Evolutionary conservation across 2,797 vertebrate species (phyloP).

Genomic region (Neosilurus hyrtlii): DNA sequence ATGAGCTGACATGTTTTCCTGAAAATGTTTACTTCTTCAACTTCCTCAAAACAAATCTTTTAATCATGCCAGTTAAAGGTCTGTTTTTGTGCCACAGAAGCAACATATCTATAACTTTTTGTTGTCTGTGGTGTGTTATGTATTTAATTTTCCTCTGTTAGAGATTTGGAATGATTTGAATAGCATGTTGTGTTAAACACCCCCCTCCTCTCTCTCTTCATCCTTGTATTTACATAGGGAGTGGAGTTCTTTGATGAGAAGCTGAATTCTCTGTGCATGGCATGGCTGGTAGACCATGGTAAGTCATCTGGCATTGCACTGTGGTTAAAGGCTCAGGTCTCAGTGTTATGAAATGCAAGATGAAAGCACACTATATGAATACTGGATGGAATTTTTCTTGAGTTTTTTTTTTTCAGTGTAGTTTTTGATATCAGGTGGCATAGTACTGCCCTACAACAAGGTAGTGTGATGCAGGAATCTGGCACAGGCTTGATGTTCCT

Average conservation of each 20-base stretch:
- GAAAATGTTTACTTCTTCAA: not conserved
- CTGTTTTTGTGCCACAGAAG: not conserved
- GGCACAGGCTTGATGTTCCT: not conserved
- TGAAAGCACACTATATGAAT: not conserved
- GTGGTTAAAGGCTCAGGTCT: not conserved
- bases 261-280: slow-evolving; percentile 91
- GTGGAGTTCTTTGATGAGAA: slow-evolving; percentile 94
- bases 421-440: not conserved
- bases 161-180: not conserved
- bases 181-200: not conserved
- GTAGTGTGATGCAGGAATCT: not conserved
- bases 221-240: slow-evolving; percentile 68
- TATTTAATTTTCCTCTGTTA: not conserved
- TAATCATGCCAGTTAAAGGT: not conserved
- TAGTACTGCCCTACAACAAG: not conserved
- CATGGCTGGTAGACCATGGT: slow-evolving; percentile 93
- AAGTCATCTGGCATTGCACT: slow-evolving; percentile 54
- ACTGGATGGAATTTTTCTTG: not conserved
- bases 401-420: not conserved
- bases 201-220: too few species aligned
- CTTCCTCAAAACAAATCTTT: not conserved
- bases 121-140: not conserved
- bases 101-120: not conserved
- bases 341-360: too few species aligned
- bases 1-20: not conserved